Evolutionary conservation across 2,888 invertebrate species (phyloP).

Genomic region (Conus canariensis): DNA sequence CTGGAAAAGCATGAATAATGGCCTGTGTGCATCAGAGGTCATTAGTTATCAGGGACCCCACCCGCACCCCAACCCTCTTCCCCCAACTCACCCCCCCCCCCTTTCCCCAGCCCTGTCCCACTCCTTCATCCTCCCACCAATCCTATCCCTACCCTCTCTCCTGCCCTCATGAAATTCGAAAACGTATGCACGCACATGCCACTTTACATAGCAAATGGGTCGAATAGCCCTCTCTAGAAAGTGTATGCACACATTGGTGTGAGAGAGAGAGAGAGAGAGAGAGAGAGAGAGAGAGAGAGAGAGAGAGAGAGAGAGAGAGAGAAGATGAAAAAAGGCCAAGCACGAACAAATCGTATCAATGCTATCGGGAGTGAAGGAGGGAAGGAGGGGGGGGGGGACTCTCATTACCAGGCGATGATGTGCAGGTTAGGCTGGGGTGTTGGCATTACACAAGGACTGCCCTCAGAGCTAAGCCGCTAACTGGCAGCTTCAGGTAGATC

Average conservation of each 20-base stretch:
- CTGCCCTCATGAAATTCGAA: constrained; percentile 2
- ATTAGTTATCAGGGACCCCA: not conserved
- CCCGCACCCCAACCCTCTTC: not conserved
- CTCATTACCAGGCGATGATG: not conserved
- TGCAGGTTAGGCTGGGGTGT: not conserved
- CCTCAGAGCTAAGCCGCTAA: not conserved
- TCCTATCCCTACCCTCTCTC: too few species aligned
- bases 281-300: not conserved
- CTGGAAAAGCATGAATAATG: constrained; percentile 12
- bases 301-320: not conserved
- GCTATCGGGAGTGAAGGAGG: not conserved
- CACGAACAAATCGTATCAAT: constrained; percentile 31
- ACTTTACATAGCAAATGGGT: constrained; percentile 16
- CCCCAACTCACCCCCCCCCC: not conserved
- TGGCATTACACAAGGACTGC: not conserved
- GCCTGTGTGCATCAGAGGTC: not conserved
- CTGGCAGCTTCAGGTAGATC: not conserved
- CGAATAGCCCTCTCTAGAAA: too few species aligned
- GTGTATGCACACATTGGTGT: too few species aligned
- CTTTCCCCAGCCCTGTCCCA: not conserved
- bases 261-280: too few species aligned
- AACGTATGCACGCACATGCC: constrained; percentile 30
- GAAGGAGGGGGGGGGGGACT: not conserved
- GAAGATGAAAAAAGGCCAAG: not conserved
- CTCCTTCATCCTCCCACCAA: too few species aligned